Evolutionary conservation across 2,797 vertebrate genomes (phyloP), one percentile per base, ranked within the genome.

Genomic region (Poeciliopsis presidionis): DNA sequence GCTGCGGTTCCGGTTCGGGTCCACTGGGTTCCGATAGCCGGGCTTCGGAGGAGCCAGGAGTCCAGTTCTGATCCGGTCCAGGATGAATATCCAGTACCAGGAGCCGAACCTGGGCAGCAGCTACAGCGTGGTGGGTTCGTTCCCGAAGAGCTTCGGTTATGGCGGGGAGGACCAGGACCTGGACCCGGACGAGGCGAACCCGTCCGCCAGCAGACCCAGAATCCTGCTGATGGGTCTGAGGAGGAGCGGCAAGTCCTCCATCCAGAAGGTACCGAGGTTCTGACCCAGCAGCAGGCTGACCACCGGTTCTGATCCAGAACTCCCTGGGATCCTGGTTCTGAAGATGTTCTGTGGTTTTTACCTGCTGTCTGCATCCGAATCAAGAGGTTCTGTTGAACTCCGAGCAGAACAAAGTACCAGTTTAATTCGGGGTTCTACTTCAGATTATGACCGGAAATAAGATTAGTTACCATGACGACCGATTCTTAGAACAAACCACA

Each of bases 201-300:
- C 90, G 47, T 92, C 83, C 47, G 90, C 94, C 59, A 96, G 97
- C 81, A 97, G 98, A 79, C 97, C 98, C 0, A 94, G 97, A 67
- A 98, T 98, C 3, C 92, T 98, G 73, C 95, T 98, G 11, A 98
- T 98, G 97, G 97, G 98, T 7, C 95, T 98, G 77, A 93, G 97
- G 84, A 95, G 98, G 82, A 98, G 97, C 77, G 97, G 97, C 0
- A 98, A 99, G 79, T 99, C 97, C 1, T 98, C 97, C 7, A 98
- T 98, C 79, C 98, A 99, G 95, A 99, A 99, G 97, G 97, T 98
- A 2, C 18, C 13, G 39, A 72, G 41, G n/a, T 77, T 72, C 71
- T 36, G 69, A 18, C 69, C n/a, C 22, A 69, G 8, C 39, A 67
- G 33, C 18, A 39, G 39, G 22, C 65, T 6, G 9, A 11, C 39